Conservation (phyloP, 2,113 vertebrate genomes). For the Festucalex cinctus region DNA sequence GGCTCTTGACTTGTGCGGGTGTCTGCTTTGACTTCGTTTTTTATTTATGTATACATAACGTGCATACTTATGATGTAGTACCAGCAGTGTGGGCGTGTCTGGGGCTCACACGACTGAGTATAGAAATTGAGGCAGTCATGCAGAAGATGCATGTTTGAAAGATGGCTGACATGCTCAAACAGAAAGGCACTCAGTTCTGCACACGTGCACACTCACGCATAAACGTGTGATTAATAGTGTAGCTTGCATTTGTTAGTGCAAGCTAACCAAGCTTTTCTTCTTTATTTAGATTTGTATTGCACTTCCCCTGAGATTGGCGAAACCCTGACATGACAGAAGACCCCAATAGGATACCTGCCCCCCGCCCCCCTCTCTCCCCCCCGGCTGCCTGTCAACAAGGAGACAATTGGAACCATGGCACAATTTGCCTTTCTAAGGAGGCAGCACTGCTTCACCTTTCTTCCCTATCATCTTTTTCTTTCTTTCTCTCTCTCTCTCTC, state of each 20-base stretch:
- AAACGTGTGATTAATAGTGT: constrained; percentile 35
- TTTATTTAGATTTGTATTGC: constrained; percentile 29
- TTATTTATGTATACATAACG: constrained; percentile 46
- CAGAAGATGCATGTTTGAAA: constrained; percentile 17
- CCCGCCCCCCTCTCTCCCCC: constrained; percentile 32
- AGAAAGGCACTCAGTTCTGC: neutral
- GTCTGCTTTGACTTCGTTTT: constrained; percentile 38
- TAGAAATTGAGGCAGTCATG: constrained; percentile 11
- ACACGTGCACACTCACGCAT: constrained; percentile 3
- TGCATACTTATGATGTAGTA: constrained; percentile 32
- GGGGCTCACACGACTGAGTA: neutral
- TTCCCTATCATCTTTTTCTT: neutral
- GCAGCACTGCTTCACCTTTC: constrained; percentile 16
- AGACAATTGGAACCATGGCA: constrained; percentile 34
- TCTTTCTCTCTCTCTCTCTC: neutral
- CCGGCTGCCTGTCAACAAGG: constrained; percentile 52
- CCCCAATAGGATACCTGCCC: constrained; percentile 7
- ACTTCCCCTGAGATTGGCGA: constrained; percentile 18
- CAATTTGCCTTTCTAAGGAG: constrained; percentile 58
- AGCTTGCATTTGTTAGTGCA: constrained; percentile 20
- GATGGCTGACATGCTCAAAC: constrained; percentile 5
- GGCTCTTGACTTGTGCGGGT: constrained; percentile 18
- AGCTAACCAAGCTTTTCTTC: constrained; percentile 25
- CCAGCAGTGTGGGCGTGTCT: neutral
- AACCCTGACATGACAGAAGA: constrained; percentile 41